phyloP scores from a whole-genome alignment of 2,888 invertebrate genomes.

The Uropetala carovei region DNA sequence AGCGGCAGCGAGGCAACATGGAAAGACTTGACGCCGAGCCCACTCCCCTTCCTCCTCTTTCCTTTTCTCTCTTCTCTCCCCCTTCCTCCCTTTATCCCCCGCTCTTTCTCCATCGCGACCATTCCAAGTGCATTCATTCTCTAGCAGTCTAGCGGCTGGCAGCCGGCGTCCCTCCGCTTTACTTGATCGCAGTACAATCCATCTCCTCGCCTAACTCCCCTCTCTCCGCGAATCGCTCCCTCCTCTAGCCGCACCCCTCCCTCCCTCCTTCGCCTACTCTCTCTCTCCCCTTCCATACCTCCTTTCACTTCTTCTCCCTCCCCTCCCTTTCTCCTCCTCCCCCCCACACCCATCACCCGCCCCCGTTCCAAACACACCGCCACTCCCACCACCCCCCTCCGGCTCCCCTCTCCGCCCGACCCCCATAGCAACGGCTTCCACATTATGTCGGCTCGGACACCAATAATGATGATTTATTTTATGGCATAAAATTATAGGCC shows the following conservation, averaged over 20 bases:
- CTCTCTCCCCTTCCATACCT: not conserved
- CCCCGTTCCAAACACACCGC: conserved; percentile 71
- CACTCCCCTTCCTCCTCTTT: too few relatives aligned
- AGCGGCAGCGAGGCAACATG: too few relatives aligned
- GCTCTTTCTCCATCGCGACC: not conserved
- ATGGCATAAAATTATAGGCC: conserved; percentile 77
- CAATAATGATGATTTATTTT: conserved; percentile 81
- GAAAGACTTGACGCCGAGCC: too few relatives aligned
- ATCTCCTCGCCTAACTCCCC: not conserved
- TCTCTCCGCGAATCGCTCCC: not conserved
- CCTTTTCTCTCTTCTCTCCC: too few relatives aligned
- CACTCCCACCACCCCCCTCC: conserved; percentile 64
- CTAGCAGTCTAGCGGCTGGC: not conserved
- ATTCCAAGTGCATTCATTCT: not conserved
- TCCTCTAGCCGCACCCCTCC: not conserved
- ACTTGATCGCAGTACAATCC: not conserved
- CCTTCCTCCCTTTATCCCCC: not conserved
- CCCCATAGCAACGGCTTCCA: conserved; percentile 32
- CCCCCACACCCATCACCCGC: not conserved
- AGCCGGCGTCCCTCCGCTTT: not conserved
- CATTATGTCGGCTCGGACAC: conserved; percentile 68
- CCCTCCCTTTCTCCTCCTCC: not conserved
- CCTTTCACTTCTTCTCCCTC: not conserved
- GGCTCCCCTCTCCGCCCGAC: not conserved
- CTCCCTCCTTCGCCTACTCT: not conserved